Base-by-base conservation (phyloP, 35 echinoderm and acorn worm species). In the Holothuria glaberrima region DNA sequence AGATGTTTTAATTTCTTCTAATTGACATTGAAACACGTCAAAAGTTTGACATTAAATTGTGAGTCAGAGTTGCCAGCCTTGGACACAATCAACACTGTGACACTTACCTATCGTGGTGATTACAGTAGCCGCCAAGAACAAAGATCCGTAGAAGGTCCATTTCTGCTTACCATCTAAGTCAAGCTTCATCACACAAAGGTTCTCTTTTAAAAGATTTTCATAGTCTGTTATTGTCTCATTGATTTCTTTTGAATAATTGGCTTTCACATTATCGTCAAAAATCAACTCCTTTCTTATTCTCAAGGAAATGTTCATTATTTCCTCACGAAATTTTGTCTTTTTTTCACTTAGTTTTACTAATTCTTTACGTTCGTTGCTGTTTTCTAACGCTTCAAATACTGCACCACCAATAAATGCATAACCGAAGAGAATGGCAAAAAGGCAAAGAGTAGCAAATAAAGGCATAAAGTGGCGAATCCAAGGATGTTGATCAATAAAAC, bases 101-200 rank as follows among this genome's bases (percentile, higher is more conserved):
- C 36, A 84, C 80, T 84, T 54, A 84, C 80, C 80, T 61, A 84
- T 84, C 3, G 80, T 84, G 33, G 80, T 84, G 31, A 84, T 84
- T 2, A 84, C 80, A 31, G 54, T 84, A 33, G 54, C 48, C 33
- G 80, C 80, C 26, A 84, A 57, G 57, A 84, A 84, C 9, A 84
- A 56, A 3, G 80, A 84, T 84, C 80, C 80, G 30, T 84, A 84
- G 61, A 61, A 84, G 0, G 80, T 84, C 80, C 80, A 84, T 63
- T 41, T 84, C 30, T 2, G 7, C 4, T 9, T 61, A 36, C 13
- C 22, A 21, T 84, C 16, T 34, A 84, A 57, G 56, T 84, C 56
- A 28, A 84, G 57, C 34, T 61, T 84, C 32, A 58, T 19, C 56
- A 62, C 80, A n/a, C 80, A 84, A 61, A 84, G 6, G 36, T 84